phyloP scores from a whole-genome alignment of 2,113 vertebrate genomes.

The Clinocottus analis region DNA sequence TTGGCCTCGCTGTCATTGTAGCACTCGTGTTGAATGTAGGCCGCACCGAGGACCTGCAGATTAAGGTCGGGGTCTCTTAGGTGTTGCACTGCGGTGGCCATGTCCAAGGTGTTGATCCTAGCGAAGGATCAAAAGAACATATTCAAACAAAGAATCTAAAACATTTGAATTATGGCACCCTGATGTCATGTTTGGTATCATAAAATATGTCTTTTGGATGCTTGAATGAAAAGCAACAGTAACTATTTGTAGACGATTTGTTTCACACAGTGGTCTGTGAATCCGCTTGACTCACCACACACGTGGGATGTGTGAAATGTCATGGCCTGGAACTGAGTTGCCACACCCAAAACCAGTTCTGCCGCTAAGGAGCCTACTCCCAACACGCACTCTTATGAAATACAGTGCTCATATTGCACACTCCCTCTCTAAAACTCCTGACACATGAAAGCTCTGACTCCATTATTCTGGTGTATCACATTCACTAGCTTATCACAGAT shows the following conservation, averaged over 20 bases:
- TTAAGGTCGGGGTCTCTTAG: conserved; percentile 86
- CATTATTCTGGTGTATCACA: not conserved
- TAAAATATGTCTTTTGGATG: conserved; percentile 14
- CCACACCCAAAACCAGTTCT: conserved; percentile 79
- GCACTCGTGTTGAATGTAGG: conserved; percentile 95
- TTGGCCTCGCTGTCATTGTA: conserved; percentile 90
- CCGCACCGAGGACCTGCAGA: conserved; percentile 92
- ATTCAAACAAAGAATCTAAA: conserved; percentile 19
- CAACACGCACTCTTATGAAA: conserved; percentile 50
- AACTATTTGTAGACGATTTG: conserved; percentile 40
- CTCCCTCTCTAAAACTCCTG: conserved; percentile 10
- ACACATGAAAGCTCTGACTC: conserved; percentile 23
- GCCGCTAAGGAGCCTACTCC: conserved; percentile 60
- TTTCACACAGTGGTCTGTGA: conserved; percentile 39
- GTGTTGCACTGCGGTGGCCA: conserved; percentile 88
- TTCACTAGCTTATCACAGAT: not conserved
- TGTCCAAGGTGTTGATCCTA: conserved; percentile 88
- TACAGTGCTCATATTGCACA: conserved; percentile 3
- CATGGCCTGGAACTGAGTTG: conserved; percentile 54
- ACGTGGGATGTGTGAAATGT: conserved; percentile 72
- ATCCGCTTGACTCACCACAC: conserved; percentile 43
- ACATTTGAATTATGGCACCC: not conserved
- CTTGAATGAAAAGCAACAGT: conserved; percentile 18
- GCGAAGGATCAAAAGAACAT: conserved; percentile 37
- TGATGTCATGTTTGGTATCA: conserved; percentile 1